These are phyloP conservation scores for Brachionus koreanus DNA, from an alignment of 1,140 invertebrate genomes.

Conservation along the genomic window DNA sequence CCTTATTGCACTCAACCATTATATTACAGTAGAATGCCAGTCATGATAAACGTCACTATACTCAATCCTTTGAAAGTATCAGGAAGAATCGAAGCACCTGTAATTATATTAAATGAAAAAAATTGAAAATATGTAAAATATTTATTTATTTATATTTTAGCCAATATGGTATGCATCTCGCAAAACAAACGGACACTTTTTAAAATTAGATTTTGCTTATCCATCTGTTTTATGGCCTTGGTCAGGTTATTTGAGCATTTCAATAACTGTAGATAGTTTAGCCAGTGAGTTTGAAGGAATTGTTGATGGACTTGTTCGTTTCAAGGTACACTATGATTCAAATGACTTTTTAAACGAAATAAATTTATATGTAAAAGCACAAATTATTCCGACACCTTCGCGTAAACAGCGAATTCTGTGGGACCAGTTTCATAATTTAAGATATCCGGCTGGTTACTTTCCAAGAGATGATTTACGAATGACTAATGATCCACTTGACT, in stretches of 20 bases:
- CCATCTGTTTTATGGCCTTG: constrained; percentile 88
- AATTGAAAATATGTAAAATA: not conserved
- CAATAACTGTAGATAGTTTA: constrained; percentile 65
- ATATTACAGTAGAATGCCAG: constrained; percentile 78
- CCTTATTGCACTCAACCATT: constrained; percentile 92
- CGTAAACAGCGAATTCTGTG: constrained; percentile 78
- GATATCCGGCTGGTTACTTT: constrained; percentile 93
- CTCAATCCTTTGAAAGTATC: constrained; percentile 73
- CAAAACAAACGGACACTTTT: constrained; percentile 66
- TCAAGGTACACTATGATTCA: constrained; percentile 73
- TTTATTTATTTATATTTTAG: constrained; percentile 21
- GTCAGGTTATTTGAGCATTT: constrained; percentile 87
- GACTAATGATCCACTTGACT: constrained; percentile 90
- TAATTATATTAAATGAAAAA: not conserved
- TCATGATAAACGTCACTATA: constrained; percentile 77
- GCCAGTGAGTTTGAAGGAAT: constrained; percentile 73
- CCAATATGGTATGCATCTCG: constrained; percentile 83
- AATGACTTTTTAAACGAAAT: constrained; percentile 65
- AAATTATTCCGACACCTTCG: constrained; percentile 71
- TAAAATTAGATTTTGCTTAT: constrained; percentile 62
- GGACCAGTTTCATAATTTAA: constrained; percentile 93
- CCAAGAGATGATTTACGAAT: constrained; percentile 85
- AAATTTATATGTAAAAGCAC: constrained; percentile 70
- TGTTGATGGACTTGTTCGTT: constrained; percentile 74
- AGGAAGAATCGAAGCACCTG: constrained; percentile 64